Conservation (phyloP, 2,113 vertebrate genomes). For the Tichodroma muraria region DNA sequence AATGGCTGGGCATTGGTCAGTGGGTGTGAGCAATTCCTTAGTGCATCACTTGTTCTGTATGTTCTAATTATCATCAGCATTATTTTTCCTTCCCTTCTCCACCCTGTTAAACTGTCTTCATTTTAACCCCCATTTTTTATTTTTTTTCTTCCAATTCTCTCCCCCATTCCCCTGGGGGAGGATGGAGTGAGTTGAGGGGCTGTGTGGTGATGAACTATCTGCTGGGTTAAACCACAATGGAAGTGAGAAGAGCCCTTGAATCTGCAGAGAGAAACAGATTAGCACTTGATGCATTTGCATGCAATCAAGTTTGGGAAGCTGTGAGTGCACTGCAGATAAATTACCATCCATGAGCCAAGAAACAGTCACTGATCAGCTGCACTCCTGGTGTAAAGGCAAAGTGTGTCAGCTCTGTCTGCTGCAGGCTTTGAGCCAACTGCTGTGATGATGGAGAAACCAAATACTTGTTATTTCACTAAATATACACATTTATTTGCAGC, state of each 20-base stretch:
- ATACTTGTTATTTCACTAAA: neutral
- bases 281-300: neutral
- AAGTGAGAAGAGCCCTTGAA: neutral
- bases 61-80: neutral
- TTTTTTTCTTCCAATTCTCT: neutral
- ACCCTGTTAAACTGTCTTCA: neutral
- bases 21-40: neutral
- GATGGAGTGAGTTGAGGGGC: neutral
- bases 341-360: neutral
- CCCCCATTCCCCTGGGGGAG: too few relatives aligned
- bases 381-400: neutral
- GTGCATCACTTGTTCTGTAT: neutral
- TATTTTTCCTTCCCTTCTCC: neutral
- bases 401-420: neutral
- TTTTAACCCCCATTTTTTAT: neutral
- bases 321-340: neutral
- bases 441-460: neutral
- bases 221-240: neutral
- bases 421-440: neutral
- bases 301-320: neutral
- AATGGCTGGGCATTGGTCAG: neutral
- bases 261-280: neutral
- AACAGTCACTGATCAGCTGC: neutral
- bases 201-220: neutral
- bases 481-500: neutral